These are phyloP conservation scores for Rhagoletis zephyria DNA, from an alignment of 1,140 invertebrate genomes.

Conservation along the genomic window DNA sequence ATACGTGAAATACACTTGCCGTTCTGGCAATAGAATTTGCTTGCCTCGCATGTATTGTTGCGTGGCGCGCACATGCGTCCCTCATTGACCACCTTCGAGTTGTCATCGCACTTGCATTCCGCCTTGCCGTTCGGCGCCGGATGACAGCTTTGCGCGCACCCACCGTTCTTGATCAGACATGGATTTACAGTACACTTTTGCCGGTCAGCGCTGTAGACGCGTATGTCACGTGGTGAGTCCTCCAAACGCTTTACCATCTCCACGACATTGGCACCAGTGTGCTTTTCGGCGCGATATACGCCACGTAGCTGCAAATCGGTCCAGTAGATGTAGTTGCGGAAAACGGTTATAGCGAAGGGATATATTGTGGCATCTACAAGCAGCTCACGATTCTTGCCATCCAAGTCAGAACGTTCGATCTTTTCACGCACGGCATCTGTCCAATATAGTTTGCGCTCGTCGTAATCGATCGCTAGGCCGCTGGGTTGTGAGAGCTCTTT, in stretches of 20 bases:
- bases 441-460: conserved; percentile 96
- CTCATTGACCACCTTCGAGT: conserved; percentile 91
- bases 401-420: conserved; percentile 92
- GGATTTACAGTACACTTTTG: conserved; percentile 89
- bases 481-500: conserved; percentile 94
- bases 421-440: conserved; percentile 97
- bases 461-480: conserved; percentile 96
- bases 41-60: conserved; percentile 89
- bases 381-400: conserved; percentile 85
- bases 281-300: conserved; percentile 96
- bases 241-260: conserved; percentile 94
- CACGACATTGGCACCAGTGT: conserved; percentile 94
- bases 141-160: conserved; percentile 95
- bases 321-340: conserved; percentile 95
- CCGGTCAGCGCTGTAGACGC: conserved; percentile 85
- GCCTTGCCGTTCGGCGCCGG: conserved; percentile 86
- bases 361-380: conserved; percentile 93
- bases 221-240: conserved; percentile 91
- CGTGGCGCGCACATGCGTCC: conserved; percentile 90
- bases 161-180: conserved; percentile 94
- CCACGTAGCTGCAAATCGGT: conserved; percentile 95
- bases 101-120: conserved; percentile 90
- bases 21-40: conserved; percentile 94
- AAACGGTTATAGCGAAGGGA: conserved; percentile 95
- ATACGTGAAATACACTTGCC: conserved; percentile 95